A percentile compares a stretch with the other conserved stretches of the same genome.
These are phyloP conservation scores for Pangasius larnaudii DNA, from an alignment of 2,797 vertebrate species.

Conservation along the genomic window DNA sequence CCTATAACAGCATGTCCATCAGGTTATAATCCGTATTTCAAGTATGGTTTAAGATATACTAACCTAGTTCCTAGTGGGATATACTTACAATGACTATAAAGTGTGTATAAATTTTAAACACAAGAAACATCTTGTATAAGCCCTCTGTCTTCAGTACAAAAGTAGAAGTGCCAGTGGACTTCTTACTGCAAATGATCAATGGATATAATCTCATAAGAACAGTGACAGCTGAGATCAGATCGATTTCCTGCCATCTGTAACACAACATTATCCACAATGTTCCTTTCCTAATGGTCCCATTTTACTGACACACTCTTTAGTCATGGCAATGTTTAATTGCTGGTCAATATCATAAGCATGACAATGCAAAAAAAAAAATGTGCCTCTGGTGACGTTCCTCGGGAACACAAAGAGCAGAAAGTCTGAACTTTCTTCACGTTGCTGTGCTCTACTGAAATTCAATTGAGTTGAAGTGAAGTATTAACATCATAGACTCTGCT, in stretches of 20 bases:
- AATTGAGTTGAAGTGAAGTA: conserved; percentile 29
- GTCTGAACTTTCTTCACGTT: conserved; percentile 13
- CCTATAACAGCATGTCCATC: not conserved
- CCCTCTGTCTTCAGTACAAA: not conserved
- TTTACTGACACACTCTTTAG: conserved; percentile 27
- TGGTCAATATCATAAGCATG: conserved; percentile 36
- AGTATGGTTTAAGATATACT: too few relatives aligned
- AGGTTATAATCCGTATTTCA: not conserved
- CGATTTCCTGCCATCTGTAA: conserved; percentile 29
- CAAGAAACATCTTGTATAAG: not conserved
- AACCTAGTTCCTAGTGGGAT: not conserved
- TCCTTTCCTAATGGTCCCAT: conserved; percentile 33
- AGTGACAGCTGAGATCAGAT: conserved; percentile 1
- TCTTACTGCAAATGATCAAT: conserved; percentile 34
- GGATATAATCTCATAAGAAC: conserved; percentile 19
- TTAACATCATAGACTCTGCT: conserved; percentile 43
- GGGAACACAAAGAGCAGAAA: not conserved
- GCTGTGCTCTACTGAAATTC: conserved; percentile 24
- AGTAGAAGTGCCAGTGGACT: not conserved
- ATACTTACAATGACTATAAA: not conserved
- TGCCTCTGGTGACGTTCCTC: not conserved
- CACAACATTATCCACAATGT: conserved; percentile 21
- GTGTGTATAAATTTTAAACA: not conserved
- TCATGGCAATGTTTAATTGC: conserved; percentile 40
- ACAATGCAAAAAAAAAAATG: conserved; percentile 11